Percentiles rank a stretch among this genome's conserved stretches.
phyloP scores from a whole-genome alignment of 2,113 vertebrate species.

The Hippocampus barbouri region DNA sequence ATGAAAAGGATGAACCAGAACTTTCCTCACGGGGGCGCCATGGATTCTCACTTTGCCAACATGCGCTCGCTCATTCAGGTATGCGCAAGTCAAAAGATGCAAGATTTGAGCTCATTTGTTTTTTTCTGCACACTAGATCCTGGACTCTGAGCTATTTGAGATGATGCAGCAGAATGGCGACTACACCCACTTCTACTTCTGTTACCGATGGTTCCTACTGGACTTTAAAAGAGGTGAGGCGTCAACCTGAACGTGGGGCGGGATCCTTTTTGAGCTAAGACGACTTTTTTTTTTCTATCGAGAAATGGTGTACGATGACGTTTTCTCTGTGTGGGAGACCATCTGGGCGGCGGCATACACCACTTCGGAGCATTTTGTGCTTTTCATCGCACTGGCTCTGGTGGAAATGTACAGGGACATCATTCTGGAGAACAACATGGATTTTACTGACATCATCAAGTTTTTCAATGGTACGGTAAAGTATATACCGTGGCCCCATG shows the following conservation, averaged over 20 bases:
- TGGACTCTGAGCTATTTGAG: conserved; percentile 96
- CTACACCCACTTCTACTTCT: conserved; percentile 99
- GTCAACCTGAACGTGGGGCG: background rate
- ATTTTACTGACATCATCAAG: conserved; percentile 99
- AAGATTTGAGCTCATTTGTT: background rate
- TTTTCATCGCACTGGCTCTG: conserved; percentile 92
- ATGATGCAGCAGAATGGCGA: conserved; percentile 99
- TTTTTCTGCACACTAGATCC: conserved; percentile 73
- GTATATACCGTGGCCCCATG: background rate
- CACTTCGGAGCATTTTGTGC: conserved; percentile 91
- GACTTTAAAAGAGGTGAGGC: conserved; percentile 92
- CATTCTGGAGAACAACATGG: conserved; percentile 98
- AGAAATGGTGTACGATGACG: conserved; percentile 94
- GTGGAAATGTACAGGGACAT: conserved; percentile 96
- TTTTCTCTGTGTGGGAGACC: conserved; percentile 95
- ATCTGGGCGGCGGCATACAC: conserved; percentile 90
- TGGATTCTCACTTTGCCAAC: conserved; percentile 98
- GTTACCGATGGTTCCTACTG: conserved; percentile 97
- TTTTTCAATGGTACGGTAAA: conserved; percentile 98
- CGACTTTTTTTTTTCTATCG: conserved; percentile 5
- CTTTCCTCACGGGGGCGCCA: conserved; percentile 94
- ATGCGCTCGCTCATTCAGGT: conserved; percentile 99
- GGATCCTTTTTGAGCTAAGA: background rate
- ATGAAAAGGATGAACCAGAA: conserved; percentile 99
- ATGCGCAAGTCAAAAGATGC: background rate